phyloP scores from a whole-genome alignment of 2,888 invertebrate species.

The Acronicta leporina region DNA sequence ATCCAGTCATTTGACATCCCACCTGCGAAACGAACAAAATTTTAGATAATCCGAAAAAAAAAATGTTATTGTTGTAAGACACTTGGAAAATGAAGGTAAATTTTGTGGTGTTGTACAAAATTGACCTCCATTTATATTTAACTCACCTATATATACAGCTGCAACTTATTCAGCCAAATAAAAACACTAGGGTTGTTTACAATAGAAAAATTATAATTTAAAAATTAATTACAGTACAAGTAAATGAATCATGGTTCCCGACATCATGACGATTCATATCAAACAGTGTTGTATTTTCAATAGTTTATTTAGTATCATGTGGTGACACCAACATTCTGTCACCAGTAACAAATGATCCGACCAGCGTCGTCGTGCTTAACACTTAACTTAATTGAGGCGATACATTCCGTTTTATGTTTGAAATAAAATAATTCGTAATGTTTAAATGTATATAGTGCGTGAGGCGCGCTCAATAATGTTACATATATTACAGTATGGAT shows the following conservation, averaged over 20 bases:
- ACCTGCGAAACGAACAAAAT: conserved; percentile 19
- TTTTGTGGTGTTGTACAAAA: conserved; percentile 1
- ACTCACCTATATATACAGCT: conserved; percentile 61
- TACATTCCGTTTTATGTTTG: conserved; percentile 62
- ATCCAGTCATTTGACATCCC: not conserved
- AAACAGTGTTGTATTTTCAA: conserved; percentile 50
- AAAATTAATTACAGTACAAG: conserved; percentile 87
- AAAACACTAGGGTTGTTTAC: conserved; percentile 74
- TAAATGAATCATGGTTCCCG: conserved; percentile 67
- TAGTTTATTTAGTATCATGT: conserved; percentile 49
- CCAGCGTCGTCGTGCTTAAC: conserved; percentile 63
- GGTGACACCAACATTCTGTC: conserved; percentile 30
- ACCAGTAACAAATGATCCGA: conserved; percentile 46
- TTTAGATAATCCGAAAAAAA: not conserved
- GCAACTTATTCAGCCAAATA: conserved; percentile 49
- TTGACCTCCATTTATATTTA: conserved; percentile 5
- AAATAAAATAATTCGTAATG: conserved; percentile 64
- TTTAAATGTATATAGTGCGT: conserved; percentile 70
- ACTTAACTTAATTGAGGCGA: conserved; percentile 70
- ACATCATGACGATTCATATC: conserved; percentile 57
- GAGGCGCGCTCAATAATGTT: conserved; percentile 80
- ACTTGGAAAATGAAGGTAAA: not conserved
- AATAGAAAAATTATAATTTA: conserved; percentile 89
- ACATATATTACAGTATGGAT: conserved; percentile 86
- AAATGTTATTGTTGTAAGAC: conserved; percentile 1